Evolutionary conservation across 2,797 vertebrate species (phyloP), one percentile per base, ranked within the genome.

Genomic region (Bufotes viridis): DNA sequence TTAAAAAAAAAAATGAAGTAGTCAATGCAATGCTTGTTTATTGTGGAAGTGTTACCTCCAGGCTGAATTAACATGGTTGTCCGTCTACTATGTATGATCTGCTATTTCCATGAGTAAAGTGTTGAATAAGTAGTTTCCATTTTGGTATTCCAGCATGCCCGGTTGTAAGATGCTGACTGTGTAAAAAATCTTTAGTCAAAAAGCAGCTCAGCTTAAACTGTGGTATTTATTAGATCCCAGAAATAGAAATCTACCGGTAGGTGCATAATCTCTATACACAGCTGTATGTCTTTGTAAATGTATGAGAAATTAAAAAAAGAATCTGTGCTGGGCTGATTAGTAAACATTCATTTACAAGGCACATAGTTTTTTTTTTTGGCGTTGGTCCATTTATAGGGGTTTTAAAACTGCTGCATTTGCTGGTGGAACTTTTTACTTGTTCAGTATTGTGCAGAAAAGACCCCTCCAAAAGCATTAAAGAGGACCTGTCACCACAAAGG

Each of bases 61-160:
- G 81, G 22, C 24, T 89, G 67, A 65, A 1, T 87, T 0, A 80
- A 13, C 85, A 14, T 91, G 81, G 26, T 84, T 90, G 79, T 84
- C 70, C 88, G 18, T 72, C 85, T 91, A 81, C 90, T 91, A 65
- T 91, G 89, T 91, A 78, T 91, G 90, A 90, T 89, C 51, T 63
- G 4, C 0, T 61, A 78, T 93, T 92, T 93, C 90, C 58, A 89
- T 85, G 81, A 93, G 87, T 90, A 87, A 91, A 90, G 91, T 90
- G 90, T 88, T 94, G 92, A 90, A 93, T 84, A 92, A 93, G 92
- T 90, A 90, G 82, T 93, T 94, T 94, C 90, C 90, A 89, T 90
- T 93, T 92, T 90, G 67, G 75, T 93, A 91, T 92, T 93, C 69
- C 78, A 34, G 87, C 91, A 63, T 92, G 90, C 84, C 89, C 91